Conservation (phyloP, 2,797 vertebrate species). For the Acipenser ruthenus region DNA sequence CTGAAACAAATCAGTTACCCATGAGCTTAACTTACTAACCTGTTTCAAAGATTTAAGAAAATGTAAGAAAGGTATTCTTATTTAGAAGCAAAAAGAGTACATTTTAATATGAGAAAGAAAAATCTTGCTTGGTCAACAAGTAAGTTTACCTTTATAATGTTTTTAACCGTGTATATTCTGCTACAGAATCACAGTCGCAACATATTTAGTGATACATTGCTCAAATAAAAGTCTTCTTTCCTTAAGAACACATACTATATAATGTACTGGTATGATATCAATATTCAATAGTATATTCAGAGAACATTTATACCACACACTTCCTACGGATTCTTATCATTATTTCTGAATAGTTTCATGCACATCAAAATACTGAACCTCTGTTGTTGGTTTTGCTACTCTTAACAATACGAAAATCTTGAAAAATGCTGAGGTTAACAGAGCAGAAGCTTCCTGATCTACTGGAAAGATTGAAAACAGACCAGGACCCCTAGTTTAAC, state of each 20-base stretch:
- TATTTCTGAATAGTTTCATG: neutral
- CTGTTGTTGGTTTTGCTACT: neutral
- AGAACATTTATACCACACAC: neutral
- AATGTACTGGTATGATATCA: neutral
- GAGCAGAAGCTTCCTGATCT: neutral
- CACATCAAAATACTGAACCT: neutral
- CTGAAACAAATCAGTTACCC: no score
- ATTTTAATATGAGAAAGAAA: no score
- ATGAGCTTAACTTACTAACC: no score
- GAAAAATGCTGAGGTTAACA: neutral
- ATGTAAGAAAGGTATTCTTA: no score
- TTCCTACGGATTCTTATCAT: neutral
- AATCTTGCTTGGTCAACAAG: no score
- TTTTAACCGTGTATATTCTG: no score
- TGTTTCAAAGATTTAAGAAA: no score
- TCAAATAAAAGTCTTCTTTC: neutral
- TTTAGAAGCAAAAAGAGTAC: no score
- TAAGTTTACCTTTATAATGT: no score
- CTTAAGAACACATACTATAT: neutral
- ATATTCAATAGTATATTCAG: conserved; percentile 1
- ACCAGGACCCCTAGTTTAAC: conserved; percentile 20
- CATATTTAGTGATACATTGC: no score
- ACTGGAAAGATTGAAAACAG: neutral
- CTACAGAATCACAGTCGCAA: no score
- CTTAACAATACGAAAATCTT: neutral